A percentile compares a stretch with the other conserved stretches of the same genome.
These are phyloP conservation scores for Falco naumanni DNA, from an alignment of 2,797 vertebrate genomes.

Conservation along the genomic window DNA sequence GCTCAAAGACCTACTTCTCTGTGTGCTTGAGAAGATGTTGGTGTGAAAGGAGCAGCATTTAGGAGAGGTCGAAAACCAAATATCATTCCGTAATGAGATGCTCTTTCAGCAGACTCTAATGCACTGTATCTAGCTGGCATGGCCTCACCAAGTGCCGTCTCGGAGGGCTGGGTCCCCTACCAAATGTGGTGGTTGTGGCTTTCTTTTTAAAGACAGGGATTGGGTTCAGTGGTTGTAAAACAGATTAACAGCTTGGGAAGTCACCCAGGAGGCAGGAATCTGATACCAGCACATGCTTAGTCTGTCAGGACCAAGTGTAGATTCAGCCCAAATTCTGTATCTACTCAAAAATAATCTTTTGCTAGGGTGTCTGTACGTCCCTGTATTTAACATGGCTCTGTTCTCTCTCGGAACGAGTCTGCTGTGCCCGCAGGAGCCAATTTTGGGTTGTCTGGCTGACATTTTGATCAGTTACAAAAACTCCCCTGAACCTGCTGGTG, in stretches of 20 bases:
- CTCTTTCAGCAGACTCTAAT: not conserved
- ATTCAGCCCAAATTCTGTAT: not conserved
- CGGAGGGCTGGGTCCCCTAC: not conserved
- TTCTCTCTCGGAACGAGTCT: not conserved
- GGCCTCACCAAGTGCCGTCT: not conserved
- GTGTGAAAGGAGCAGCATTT: not conserved
- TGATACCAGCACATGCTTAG: not conserved
- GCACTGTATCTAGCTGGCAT: not conserved
- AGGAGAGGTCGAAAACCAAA: not conserved
- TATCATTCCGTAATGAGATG: not conserved
- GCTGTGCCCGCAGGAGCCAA: not conserved
- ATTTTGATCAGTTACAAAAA: not conserved
- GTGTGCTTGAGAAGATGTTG: not conserved
- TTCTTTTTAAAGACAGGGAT: not conserved
- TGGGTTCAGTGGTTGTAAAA: not conserved
- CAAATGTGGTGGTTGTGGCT: not conserved
- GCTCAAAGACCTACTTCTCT: not conserved
- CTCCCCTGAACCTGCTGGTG: not conserved
- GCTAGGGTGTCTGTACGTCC: not conserved
- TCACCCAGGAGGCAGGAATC: not conserved
- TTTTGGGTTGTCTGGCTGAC: not conserved
- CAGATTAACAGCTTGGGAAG: not conserved
- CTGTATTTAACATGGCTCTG: not conserved
- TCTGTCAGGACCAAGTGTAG: not conserved
- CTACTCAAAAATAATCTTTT: not conserved